These are phyloP conservation scores for Synergus japonicus DNA, from an alignment of 2,888 invertebrate species.

Conservation along the genomic window DNA sequence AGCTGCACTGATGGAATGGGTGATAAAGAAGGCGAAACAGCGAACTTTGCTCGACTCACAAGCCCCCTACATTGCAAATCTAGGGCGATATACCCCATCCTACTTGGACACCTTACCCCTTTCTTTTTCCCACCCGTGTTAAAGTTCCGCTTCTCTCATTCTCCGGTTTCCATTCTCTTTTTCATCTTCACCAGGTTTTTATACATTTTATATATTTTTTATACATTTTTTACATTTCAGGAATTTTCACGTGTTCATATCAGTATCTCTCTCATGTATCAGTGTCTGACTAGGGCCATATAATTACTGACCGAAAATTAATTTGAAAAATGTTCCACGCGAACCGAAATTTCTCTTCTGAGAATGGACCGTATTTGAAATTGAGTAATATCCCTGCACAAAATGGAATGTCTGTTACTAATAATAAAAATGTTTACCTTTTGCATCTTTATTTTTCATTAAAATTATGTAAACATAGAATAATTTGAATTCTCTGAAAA, in stretches of 20 bases:
- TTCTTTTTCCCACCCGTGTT: no score
- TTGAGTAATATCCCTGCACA: no score
- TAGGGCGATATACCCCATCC: background rate
- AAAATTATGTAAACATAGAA: no score
- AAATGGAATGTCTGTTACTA: no score
- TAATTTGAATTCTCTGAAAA: no score
- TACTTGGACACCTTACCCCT: background rate
- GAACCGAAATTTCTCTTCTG: background rate
- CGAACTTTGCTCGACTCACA: background rate
- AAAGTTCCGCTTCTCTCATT: background rate
- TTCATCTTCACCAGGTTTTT: background rate
- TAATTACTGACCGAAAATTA: background rate
- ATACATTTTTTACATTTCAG: no score
- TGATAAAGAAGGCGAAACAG: background rate
- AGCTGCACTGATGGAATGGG: background rate
- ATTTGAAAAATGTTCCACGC: background rate
- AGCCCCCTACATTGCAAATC: background rate
- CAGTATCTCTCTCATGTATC: background rate
- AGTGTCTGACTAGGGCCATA: background rate
- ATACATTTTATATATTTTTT: no score
- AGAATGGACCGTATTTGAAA: no score
- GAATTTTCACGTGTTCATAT: background rate
- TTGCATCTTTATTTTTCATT: no score
- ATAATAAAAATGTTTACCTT: no score
- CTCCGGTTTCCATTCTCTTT: background rate